Evolutionary conservation across 2,888 invertebrate species (phyloP).

Genomic region (Automeris io): DNA sequence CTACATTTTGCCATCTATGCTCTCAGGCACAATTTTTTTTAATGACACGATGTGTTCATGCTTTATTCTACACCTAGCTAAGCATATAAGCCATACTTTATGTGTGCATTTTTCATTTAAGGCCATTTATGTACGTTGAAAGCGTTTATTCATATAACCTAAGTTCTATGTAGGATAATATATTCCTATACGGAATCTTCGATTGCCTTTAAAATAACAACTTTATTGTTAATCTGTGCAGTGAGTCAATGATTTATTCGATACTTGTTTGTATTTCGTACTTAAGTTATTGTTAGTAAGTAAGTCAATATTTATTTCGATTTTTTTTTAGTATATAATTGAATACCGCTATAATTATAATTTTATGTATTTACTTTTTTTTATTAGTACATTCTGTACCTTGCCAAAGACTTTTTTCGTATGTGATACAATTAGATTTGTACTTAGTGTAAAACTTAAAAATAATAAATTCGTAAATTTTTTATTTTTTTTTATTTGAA

Average conservation of each 20-base stretch:
- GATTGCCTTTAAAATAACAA: neutral
- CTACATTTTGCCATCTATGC: too few relatives aligned
- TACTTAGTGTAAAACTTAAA: constrained; percentile 58
- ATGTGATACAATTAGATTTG: constrained; percentile 72
- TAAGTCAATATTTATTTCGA: constrained; percentile 17
- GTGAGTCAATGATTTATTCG: neutral
- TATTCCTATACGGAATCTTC: too few relatives aligned
- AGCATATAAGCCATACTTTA: too few relatives aligned
- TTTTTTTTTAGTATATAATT: constrained; percentile 6
- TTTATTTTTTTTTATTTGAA: constrained; percentile 25
- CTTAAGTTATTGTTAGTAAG: constrained; percentile 16
- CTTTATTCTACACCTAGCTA: too few relatives aligned
- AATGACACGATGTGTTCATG: too few relatives aligned
- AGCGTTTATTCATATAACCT: too few relatives aligned
- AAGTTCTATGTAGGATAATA: too few relatives aligned
- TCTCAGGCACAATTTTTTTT: too few relatives aligned
- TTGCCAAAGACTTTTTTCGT: constrained; percentile 74
- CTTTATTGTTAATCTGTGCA: too few relatives aligned
- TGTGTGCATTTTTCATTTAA: too few relatives aligned
- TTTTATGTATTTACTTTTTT: constrained; percentile 25
- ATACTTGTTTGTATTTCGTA: constrained; percentile 26
- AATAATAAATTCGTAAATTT: constrained; percentile 42
- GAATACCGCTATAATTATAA: constrained; percentile 1
- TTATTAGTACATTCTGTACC: constrained; percentile 50
- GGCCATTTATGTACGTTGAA: too few relatives aligned